Conservation (phyloP, 1,140 invertebrate species). For the Dolichoris vasculosae region DNA sequence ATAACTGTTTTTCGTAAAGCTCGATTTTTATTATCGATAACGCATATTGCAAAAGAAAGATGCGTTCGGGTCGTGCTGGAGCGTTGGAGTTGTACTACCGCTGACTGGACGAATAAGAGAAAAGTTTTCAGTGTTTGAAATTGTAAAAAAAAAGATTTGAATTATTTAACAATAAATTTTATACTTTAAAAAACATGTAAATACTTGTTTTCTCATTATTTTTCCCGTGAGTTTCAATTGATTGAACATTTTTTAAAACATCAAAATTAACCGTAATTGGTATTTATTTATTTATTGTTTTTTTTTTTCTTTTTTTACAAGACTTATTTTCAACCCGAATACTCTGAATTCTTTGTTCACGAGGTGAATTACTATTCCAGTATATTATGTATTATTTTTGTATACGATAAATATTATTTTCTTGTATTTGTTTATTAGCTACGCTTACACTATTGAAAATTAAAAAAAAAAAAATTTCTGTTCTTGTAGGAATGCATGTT, state of each 20-base stretch:
- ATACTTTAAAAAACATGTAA: slow-evolving; percentile 10
- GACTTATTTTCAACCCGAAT: too few species aligned
- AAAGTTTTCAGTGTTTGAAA: slow-evolving; percentile 2
- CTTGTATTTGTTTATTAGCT: neutral
- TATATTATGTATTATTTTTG: neutral
- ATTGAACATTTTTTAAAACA: neutral
- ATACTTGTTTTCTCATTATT: slow-evolving; percentile 4
- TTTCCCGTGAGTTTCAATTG: neutral
- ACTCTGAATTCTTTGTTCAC: too few species aligned
- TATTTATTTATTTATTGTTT: too few species aligned
- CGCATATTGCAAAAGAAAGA: neutral
- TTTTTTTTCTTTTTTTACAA: neutral
- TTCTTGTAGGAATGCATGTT: slow-evolving; percentile 50
- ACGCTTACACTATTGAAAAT: neutral
- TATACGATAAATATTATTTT: neutral
- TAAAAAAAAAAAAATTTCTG: neutral
- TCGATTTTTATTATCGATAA: neutral
- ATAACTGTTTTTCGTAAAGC: neutral
- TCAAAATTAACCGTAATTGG: neutral
- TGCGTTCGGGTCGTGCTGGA: neutral
- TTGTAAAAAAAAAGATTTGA: slow-evolving; percentile 7
- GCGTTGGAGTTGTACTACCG: neutral
- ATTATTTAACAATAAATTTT: slow-evolving; percentile 28
- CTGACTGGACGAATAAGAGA: neutral
- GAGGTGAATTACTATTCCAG: neutral